phyloP scores from a whole-genome alignment of 1,140 invertebrate species.

The Trachymyrmex cornetzi region DNA sequence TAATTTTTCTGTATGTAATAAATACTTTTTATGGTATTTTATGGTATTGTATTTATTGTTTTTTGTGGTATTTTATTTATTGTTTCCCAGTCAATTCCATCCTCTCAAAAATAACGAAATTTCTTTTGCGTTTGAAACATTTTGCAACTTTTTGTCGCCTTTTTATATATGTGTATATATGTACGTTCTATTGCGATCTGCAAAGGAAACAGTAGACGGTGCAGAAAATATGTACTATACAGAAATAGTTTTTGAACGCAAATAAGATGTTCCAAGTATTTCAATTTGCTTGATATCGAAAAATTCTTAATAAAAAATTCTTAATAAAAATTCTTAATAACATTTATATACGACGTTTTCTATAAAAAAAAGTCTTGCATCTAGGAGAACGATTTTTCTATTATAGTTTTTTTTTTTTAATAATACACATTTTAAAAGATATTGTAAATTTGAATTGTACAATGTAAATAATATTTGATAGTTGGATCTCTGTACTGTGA shows the following conservation, averaged over 20 bases:
- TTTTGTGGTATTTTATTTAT: neutral
- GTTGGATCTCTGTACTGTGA: neutral
- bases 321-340: neutral
- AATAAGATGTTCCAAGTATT: neutral
- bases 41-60: neutral
- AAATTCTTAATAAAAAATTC: neutral
- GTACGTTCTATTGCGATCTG: neutral
- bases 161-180: neutral
- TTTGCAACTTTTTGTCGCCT: neutral
- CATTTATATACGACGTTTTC: neutral
- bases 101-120: neutral
- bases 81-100: neutral
- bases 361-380: neutral
- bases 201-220: neutral
- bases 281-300: neutral
- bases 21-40: neutral
- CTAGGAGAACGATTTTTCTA: neutral
- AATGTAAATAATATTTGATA: slow-evolving; percentile 18
- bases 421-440: neutral
- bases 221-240: neutral
- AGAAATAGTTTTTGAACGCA: slow-evolving; percentile 14
- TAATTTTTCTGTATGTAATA: neutral
- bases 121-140: neutral
- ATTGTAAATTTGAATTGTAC: slow-evolving; percentile 1
- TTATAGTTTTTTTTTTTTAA: neutral